These are phyloP conservation scores for Dolomedes plantarius DNA, from an alignment of 2,888 invertebrate genomes.

Conservation along the genomic window DNA sequence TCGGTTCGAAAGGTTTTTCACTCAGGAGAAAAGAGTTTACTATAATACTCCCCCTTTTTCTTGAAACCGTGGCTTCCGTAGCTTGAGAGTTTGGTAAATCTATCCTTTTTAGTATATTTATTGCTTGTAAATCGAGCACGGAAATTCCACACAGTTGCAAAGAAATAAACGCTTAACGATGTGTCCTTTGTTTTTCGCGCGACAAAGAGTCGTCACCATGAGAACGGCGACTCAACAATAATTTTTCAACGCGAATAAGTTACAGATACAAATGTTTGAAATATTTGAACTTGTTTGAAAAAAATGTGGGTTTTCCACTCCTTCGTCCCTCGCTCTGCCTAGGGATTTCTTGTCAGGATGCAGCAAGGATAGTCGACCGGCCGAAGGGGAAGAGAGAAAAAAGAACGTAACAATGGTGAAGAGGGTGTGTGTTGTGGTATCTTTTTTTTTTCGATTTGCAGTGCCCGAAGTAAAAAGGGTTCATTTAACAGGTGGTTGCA, in stretches of 20 bases:
- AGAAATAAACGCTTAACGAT: not conserved
- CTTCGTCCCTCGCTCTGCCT: not conserved
- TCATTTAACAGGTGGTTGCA: conserved; percentile 62
- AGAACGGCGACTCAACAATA: not conserved
- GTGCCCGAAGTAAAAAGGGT: conserved; percentile 63
- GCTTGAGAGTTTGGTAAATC: conserved; percentile 50
- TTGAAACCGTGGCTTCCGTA: conserved; percentile 21
- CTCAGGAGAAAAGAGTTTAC: not conserved
- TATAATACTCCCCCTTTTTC: not conserved
- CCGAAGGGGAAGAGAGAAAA: conserved; percentile 19
- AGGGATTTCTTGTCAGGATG: not conserved
- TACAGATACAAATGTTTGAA: conserved; percentile 46
- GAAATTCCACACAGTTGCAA: conserved; percentile 19
- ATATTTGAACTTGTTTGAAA: conserved; percentile 46
- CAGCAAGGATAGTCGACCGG: not conserved
- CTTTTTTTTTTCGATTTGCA: conserved; percentile 37
- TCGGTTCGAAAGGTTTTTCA: not conserved
- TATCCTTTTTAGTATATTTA: conserved; percentile 49
- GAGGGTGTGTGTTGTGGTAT: conserved; percentile 52
- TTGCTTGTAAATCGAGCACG: conserved; percentile 59
- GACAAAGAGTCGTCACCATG: not conserved
- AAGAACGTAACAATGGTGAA: conserved; percentile 43
- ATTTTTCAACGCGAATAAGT: not conserved
- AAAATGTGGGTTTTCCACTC: not conserved
- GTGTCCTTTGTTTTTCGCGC: not conserved